These are phyloP conservation scores for Nasua narica DNA, from an alignment of 2,797 vertebrate species.

Conservation along the genomic window DNA sequence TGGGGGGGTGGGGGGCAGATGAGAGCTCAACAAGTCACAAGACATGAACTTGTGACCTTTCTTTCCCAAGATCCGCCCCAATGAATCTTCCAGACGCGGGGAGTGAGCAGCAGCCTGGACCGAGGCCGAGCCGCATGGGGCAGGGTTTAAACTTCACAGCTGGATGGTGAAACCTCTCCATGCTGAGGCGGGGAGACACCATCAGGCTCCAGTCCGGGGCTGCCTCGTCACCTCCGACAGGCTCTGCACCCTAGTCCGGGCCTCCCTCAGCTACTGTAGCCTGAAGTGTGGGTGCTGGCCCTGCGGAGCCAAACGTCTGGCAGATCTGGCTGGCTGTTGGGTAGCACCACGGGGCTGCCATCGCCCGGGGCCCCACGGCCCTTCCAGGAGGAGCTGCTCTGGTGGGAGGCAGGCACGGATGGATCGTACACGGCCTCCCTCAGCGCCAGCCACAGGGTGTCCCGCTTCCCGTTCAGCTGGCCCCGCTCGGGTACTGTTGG, in stretches of 20 bases:
- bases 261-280: slow-evolving; percentile 81
- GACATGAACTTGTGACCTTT: neutral
- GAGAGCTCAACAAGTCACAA: neutral
- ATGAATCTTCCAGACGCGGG: slow-evolving; percentile 18
- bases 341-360: slow-evolving; percentile 89
- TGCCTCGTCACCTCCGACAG: neutral
- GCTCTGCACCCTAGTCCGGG: neutral
- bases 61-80: neutral
- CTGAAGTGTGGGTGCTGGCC: slow-evolving; percentile 83
- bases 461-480: slow-evolving; percentile 93
- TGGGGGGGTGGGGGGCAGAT: neutral
- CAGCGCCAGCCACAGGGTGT: slow-evolving; percentile 93
- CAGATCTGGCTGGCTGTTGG: slow-evolving; percentile 96
- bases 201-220: slow-evolving; percentile 48
- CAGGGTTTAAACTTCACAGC: slow-evolving; percentile 64
- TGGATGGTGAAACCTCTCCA: slow-evolving; percentile 10
- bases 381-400: slow-evolving; percentile 86
- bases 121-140: slow-evolving; percentile 42
- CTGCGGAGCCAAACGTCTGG: slow-evolving; percentile 98
- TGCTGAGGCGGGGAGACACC: slow-evolving; percentile 23
- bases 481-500: slow-evolving; percentile 86
- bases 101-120: slow-evolving; percentile 23
- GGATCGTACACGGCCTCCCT: slow-evolving; percentile 93
- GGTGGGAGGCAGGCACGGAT: slow-evolving; percentile 82
- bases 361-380: slow-evolving; percentile 87